Base-by-base conservation (phyloP, 2,888 invertebrate genomes). In the Pollenia labialis region DNA sequence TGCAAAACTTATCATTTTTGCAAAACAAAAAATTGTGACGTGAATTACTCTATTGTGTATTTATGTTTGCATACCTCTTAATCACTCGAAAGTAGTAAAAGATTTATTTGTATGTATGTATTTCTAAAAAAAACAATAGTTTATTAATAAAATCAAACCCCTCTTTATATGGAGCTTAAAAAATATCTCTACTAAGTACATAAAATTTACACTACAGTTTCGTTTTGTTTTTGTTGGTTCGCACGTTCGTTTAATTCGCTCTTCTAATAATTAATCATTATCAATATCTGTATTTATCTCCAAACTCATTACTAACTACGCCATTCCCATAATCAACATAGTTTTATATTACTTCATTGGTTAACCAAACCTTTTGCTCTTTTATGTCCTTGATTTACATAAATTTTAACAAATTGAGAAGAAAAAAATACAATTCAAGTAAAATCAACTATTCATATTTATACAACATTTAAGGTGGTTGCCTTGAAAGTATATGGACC, bases 401-500 rank as follows among this genome's bases (percentile, higher is more conserved):
- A 54, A 54, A 60, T 46, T 58, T 81, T 69, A 72, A 58, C 52
- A 71, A 69, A 71, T 72, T 71, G 32, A n/a, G n/a, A n/a, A n/a
- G 23, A 32, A 62, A 46, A 71, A 68, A 56, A 46, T n/a, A 32
- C 32, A 14, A 12, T 52, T 12, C 18, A 58, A 54, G 11, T 44
- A 48, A 54, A 54, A 46, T 10, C 54, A n/a, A 60, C n/a, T 40
- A 58, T 14, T 6, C 50, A 71, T 48, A 48, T 54, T 54, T 64
- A 64, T 58, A n/a, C 58, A 56, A 46, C 76, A 79, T 44, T 18
- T 81, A 50, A 82, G 71, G 54, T 81, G 76, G 32, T 56, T 84
- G 68, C 72, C 72, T 81, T 68, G 56, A 81, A 83, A 76, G 52
- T 46, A 85, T 68, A 77, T 77, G 74, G 66, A 76, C 62, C 74